Evolutionary conservation across 1,140 invertebrate species (phyloP).

Genomic region (Lanistes nyassanus): DNA sequence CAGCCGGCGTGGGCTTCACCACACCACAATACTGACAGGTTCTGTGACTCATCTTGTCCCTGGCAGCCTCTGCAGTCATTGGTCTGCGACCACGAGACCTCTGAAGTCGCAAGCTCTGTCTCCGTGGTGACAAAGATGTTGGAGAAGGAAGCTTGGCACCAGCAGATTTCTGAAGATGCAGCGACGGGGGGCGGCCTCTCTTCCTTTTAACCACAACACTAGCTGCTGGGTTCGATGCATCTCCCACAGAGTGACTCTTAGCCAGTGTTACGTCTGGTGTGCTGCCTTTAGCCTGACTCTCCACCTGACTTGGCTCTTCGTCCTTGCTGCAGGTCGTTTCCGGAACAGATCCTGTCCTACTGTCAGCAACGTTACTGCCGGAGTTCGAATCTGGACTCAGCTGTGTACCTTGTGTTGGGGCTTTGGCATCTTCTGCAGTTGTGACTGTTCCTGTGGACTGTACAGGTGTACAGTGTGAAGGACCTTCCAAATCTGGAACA

Average conservation of each 20-base stretch:
- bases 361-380: too few relatives aligned
- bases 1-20: conserved; percentile 55
- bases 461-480: too few relatives aligned
- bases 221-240: too few relatives aligned
- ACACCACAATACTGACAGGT: conserved; percentile 59
- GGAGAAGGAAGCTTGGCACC: conserved; percentile 10
- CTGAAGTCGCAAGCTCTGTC: conserved; percentile 21
- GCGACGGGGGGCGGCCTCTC: not conserved
- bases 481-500: not conserved
- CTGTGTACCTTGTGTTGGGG: too few relatives aligned
- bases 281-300: not conserved
- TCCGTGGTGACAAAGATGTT: not conserved
- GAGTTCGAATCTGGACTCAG: too few relatives aligned
- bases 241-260: too few relatives aligned
- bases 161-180: conserved; percentile 1
- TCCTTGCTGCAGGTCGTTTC: not conserved
- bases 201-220: not conserved
- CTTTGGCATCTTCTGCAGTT: too few relatives aligned
- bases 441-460: too few relatives aligned
- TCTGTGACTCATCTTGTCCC: conserved; percentile 32
- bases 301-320: not conserved
- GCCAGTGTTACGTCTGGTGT: not conserved
- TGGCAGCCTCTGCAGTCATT: conserved; percentile 4
- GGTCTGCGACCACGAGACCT: not conserved
- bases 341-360: too few relatives aligned